Percentiles rank a stretch among this genome's conserved stretches.
These are phyloP conservation scores for Heliothis virescens DNA, from an alignment of 1,140 invertebrate species.

Conservation along the genomic window DNA sequence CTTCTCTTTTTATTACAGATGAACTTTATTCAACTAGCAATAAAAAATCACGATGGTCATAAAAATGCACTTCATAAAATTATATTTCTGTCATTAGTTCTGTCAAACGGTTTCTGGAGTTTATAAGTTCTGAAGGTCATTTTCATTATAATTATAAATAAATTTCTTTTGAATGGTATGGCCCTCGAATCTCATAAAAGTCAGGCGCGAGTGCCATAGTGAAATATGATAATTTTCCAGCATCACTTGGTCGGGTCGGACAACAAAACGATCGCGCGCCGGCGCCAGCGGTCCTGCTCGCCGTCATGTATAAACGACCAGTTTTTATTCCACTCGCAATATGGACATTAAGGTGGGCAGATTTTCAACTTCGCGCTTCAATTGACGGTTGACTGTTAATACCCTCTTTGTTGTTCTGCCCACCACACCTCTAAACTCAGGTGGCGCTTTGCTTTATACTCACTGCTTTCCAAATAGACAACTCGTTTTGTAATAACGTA, in stretches of 20 bases:
- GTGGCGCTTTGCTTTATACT: neutral
- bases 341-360: conserved; percentile 62
- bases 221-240: conserved; percentile 64
- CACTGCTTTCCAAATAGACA: conserved; percentile 19
- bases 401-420: conserved; percentile 18
- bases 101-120: conserved; percentile 43
- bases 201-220: conserved; percentile 61
- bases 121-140: conserved; percentile 45
- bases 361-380: conserved; percentile 59
- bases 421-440: neutral
- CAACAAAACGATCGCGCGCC: conserved; percentile 51
- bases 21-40: conserved; percentile 38
- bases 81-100: conserved; percentile 44
- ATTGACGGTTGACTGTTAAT: conserved; percentile 39
- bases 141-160: conserved; percentile 46
- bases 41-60: conserved; percentile 33
- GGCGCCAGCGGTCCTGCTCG: conserved; percentile 64
- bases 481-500: conserved; percentile 33
- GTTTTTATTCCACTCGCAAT: conserved; percentile 69
- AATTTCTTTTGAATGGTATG: conserved; percentile 30
- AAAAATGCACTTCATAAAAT: conserved; percentile 43
- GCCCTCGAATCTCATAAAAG: conserved; percentile 54
- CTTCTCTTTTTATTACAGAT: conserved; percentile 30
- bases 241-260: conserved; percentile 45
- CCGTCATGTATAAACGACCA: conserved; percentile 62